Evolutionary conservation across 2,888 invertebrate species (phyloP), one percentile per base, ranked within the genome.

Genomic region (Adelognathus sp.): DNA sequence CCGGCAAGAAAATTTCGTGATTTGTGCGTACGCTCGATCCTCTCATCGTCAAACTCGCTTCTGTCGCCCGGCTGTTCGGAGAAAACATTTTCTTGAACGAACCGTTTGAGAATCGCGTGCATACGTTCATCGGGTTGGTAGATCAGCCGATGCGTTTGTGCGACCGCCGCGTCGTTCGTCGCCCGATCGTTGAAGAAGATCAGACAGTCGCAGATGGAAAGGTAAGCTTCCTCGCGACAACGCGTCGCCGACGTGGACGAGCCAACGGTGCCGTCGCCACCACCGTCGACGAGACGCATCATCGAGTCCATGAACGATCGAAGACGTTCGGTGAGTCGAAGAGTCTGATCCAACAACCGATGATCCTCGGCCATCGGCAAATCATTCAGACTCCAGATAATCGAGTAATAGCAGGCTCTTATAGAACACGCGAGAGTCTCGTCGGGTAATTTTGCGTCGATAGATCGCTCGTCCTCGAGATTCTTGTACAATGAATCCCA

Each of bases 21-120:
- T 92, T 98, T 99, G 93, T 99, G 99, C 50, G 99, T 93, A 90
- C 98, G 98, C 93, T 99, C 99, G 88, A 99, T 99, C 84, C 98
- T 97, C 81, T 97, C 96, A 86, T 95, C 95, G 92, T 99, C 99
- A 92, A n/a, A n/a, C n/a, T 99, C 99, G 91, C 98, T 96, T 86
- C 97, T 97, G 85, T 97, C 97, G 93, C 97, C 97, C 91, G 97
- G 97, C 91, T 97, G 97, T 74, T 97, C 96, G 78, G 97, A 95
- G 92, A 99, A 99, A 5, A 99, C 99, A 91, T 97, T 96, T 84
- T 96, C 95, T 92, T 98, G 97, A 76, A 99, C 97, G 92, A 98
- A 99, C 86, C 94, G 94, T 92, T 97, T 97, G 82, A 99, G 94
- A 90, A 97, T 94, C 79, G 94, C 93, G 90, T 97, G 96, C 84